Conservation (phyloP, 2,797 vertebrate genomes). For the Cuniculus paca region DNA sequence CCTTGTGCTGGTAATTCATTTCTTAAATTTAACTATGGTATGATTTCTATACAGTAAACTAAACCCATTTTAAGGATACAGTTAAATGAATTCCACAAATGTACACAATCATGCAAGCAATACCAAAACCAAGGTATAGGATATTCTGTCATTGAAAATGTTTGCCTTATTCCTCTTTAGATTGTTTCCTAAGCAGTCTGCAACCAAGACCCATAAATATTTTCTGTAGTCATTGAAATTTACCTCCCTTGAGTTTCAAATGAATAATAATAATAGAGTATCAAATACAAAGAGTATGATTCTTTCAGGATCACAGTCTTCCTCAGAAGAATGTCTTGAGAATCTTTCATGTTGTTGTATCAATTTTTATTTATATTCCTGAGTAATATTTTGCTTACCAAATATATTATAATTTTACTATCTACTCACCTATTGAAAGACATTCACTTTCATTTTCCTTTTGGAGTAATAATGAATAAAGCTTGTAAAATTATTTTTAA, state of each 20-base stretch:
- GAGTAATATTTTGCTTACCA: background rate
- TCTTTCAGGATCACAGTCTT: background rate
- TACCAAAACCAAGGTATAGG: background rate
- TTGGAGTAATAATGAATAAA: background rate
- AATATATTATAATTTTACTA: background rate
- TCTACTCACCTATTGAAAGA: background rate
- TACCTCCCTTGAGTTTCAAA: background rate
- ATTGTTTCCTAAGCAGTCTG: background rate
- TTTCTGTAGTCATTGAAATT: background rate
- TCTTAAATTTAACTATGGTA: background rate
- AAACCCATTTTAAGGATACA: background rate
- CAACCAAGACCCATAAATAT: background rate
- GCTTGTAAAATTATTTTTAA: background rate
- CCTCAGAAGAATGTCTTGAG: background rate
- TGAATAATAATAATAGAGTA: background rate
- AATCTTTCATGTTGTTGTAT: background rate
- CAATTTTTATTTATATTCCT: background rate
- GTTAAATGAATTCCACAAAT: background rate
- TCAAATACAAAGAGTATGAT: background rate
- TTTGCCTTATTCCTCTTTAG: background rate
- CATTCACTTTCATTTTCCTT: background rate
- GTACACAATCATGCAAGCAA: background rate
- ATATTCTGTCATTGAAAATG: background rate
- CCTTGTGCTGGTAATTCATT: too few species aligned
- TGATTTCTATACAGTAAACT: background rate